Percentiles rank a stretch among this genome's conserved stretches.
phyloP scores from a whole-genome alignment of 2,797 vertebrate genomes.

The Molothrus ater region DNA sequence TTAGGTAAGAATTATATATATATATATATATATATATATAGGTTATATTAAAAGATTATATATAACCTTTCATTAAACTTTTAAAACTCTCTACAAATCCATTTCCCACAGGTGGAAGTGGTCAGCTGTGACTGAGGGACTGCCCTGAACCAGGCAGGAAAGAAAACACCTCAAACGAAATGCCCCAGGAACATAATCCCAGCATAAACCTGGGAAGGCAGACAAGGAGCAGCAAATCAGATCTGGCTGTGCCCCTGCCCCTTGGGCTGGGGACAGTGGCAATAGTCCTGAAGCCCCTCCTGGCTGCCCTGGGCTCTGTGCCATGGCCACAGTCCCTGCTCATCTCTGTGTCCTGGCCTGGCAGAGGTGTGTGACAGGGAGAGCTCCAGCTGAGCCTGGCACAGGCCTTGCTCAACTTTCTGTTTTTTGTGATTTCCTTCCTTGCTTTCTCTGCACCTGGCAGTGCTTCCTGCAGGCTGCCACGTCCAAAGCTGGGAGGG shows the following conservation, averaged over 20 bases:
- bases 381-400: not conserved
- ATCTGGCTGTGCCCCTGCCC: not conserved
- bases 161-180: not conserved
- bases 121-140: not conserved
- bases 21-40: too few species aligned
- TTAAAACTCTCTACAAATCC: not conserved
- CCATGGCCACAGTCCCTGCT: not conserved
- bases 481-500: not conserved
- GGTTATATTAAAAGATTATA: too few species aligned
- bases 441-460: slow-evolving; percentile 1
- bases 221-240: not conserved
- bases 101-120: not conserved
- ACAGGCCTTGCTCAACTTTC: not conserved
- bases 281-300: not conserved
- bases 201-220: not conserved
- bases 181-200: not conserved
- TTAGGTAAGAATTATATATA: too few species aligned
- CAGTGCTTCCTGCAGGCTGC: not conserved
- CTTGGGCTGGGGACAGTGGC: not conserved
- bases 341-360: rapidly evolving
- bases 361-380: not conserved
- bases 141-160: not conserved
- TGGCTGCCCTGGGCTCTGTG: not conserved
- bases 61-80: not conserved
- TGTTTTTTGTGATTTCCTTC: slow-evolving; percentile 23